Conservation (phyloP, 2,797 vertebrate species). For the Intellagama lesueurii region DNA sequence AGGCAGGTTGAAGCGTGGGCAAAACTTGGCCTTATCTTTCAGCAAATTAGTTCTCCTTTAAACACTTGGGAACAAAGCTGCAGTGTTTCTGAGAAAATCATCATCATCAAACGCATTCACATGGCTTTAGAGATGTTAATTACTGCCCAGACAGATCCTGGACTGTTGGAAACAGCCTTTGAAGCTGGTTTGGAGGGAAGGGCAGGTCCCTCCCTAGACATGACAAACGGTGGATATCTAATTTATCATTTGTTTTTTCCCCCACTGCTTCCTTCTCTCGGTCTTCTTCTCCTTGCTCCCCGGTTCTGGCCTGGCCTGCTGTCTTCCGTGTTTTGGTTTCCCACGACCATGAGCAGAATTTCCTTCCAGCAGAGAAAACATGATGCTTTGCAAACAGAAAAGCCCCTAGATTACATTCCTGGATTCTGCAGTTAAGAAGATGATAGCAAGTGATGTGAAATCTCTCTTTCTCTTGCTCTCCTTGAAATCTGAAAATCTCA, state of each 20-base stretch:
- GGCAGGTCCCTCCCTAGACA: constrained; percentile 18
- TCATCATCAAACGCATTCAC: constrained; percentile 65
- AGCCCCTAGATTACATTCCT: neutral
- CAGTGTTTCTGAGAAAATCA: constrained; percentile 61
- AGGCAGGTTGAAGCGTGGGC: neutral
- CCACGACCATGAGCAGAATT: neutral
- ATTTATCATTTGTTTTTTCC: too few relatives aligned
- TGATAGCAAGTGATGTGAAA: neutral
- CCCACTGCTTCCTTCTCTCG: neutral
- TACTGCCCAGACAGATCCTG: constrained; percentile 35
- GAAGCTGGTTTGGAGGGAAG: neutral
- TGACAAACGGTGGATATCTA: neutral
- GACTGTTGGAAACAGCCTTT: constrained; percentile 37
- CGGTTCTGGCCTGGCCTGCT: neutral
- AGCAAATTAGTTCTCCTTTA: constrained; percentile 47
- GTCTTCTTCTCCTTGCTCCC: neutral
- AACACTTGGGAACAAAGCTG: constrained; percentile 52
- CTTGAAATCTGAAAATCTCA: neutral
- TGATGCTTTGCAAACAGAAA: neutral
- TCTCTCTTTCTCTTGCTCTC: too few relatives aligned
- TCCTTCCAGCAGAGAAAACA: neutral
- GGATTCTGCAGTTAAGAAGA: neutral
- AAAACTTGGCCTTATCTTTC: neutral
- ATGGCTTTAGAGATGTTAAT: constrained; percentile 73
- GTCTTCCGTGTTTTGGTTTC: neutral